These are phyloP conservation scores for Agonum fuliginosum DNA, from an alignment of 2,888 invertebrate genomes.

Conservation along the genomic window DNA sequence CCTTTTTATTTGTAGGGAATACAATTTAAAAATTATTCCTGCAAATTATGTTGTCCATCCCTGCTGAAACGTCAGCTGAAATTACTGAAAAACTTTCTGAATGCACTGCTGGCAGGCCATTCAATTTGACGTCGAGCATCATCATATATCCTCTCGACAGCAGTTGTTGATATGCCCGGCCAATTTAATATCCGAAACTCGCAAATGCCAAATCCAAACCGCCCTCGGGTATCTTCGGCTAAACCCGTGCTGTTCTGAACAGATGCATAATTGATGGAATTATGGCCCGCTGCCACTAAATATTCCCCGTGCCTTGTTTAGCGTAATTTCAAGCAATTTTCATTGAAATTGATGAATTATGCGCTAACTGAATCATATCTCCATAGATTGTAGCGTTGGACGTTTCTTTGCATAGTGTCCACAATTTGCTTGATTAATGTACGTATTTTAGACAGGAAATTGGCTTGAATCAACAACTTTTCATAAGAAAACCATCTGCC, in stretches of 20 bases:
- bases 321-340: conserved; percentile 32
- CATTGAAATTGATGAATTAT: conserved; percentile 43
- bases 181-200: neutral
- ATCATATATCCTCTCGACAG: neutral
- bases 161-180: neutral
- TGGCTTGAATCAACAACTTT: conserved; percentile 7
- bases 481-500: conserved; percentile 24
- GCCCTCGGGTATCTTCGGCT: neutral
- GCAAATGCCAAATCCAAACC: neutral
- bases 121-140: no score
- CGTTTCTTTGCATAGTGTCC: conserved; percentile 7
- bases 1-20: no score
- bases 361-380: conserved; percentile 38
- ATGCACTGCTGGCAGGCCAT: no score
- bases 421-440: conserved; percentile 31
- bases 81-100: no score
- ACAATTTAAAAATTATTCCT: no score
- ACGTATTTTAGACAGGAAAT: conserved; percentile 11
- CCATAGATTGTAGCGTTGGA: conserved; percentile 14
- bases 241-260: conserved; percentile 15
- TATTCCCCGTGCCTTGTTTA: conserved; percentile 23
- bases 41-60: no score
- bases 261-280: conserved; percentile 55
- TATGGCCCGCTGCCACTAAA: conserved; percentile 7
- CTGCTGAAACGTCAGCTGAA: no score